Base-by-base conservation (phyloP, 1,140 invertebrate species). In the Coptotermes formosanus region DNA sequence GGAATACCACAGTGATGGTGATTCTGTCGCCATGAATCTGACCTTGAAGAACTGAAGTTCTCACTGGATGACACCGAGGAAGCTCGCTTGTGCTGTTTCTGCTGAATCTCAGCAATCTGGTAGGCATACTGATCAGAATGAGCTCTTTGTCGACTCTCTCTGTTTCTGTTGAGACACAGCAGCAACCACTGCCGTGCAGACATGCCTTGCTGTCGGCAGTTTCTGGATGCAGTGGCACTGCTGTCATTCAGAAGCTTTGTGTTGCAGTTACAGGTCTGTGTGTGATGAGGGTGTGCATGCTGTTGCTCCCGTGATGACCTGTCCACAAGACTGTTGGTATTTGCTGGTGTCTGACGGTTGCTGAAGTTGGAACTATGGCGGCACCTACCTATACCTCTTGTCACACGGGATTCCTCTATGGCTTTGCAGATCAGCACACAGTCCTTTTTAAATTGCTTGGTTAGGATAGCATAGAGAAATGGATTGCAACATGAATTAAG, bases 371-470 rank as follows among this genome's bases (percentile, higher is more conserved):
- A 96, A 87, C 95, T 96, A 90, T 97, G 96, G 55, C 96, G 90
- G 89, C 96, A 97, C 82, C 96, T 92, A 1, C 96, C 97, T 86
- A 97, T 97, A 21, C 96, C 96, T 23, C 97, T 92, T 0, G 97
- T 97, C 0, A 98, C 97, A 45, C 97, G 92, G 1, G 96, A 97
- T 89, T 98, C 97, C 90, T 98, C 97, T 88, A 98, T 98, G 16
- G 97, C 96, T 89, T 98, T 97, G 91, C 98, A 99, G 83, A 99
- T 96, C 88, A 98, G 94, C 0, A 98, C 96, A 91, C 98, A 99
- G 90, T 99, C 98, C 91, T 98, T 98, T 90, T 99, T 99, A 90
- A 99, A 99, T 89, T 99, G 98, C 90, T 99, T 99, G 0, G 98
- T 99, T 86, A 99, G 93, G 87, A 99, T 98, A 38, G 98, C 98